Evolutionary conservation across 2,888 invertebrate genomes (phyloP).

Genomic region (Caenorhabditis becei): DNA sequence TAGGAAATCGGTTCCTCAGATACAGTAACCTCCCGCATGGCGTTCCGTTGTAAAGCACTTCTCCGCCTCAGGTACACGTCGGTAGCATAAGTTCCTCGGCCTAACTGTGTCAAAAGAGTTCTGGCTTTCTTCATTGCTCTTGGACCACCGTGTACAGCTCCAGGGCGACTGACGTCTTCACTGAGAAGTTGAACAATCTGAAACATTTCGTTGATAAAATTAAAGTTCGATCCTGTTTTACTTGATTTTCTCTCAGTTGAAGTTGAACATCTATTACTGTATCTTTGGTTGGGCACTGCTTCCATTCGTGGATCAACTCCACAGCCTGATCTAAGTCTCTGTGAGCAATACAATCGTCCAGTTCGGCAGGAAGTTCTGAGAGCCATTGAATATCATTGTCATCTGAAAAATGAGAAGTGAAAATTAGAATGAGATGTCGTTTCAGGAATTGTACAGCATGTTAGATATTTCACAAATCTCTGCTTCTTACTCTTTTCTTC

Average conservation of each 20-base stretch:
- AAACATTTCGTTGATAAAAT: not conserved
- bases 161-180: slow-evolving; percentile 78
- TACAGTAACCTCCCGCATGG: slow-evolving; percentile 70
- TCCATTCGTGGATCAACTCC: slow-evolving; percentile 80
- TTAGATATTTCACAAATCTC: too few species aligned
- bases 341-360: slow-evolving; percentile 79
- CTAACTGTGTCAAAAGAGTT: slow-evolving; percentile 67
- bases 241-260: slow-evolving; percentile 75
- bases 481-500: slow-evolving; percentile 34
- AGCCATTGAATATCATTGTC: slow-evolving; percentile 75
- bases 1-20: slow-evolving; percentile 76
- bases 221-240: slow-evolving; percentile 5
- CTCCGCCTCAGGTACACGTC: slow-evolving; percentile 78
- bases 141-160: slow-evolving; percentile 78
- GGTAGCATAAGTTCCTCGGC: slow-evolving; percentile 77
- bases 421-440: too few species aligned
- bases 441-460: too few species aligned
- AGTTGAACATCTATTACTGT: slow-evolving; percentile 74
- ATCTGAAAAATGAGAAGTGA: slow-evolving; percentile 38
- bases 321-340: slow-evolving; percentile 79
- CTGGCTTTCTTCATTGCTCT: slow-evolving; percentile 74
- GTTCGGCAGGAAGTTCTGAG: slow-evolving; percentile 76
- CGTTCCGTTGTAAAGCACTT: slow-evolving; percentile 70
- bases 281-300: slow-evolving; percentile 74
- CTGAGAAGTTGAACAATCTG: slow-evolving; percentile 75